These are phyloP conservation scores for Cepaea nemoralis DNA, from an alignment of 1,140 invertebrate genomes.

Conservation along the genomic window DNA sequence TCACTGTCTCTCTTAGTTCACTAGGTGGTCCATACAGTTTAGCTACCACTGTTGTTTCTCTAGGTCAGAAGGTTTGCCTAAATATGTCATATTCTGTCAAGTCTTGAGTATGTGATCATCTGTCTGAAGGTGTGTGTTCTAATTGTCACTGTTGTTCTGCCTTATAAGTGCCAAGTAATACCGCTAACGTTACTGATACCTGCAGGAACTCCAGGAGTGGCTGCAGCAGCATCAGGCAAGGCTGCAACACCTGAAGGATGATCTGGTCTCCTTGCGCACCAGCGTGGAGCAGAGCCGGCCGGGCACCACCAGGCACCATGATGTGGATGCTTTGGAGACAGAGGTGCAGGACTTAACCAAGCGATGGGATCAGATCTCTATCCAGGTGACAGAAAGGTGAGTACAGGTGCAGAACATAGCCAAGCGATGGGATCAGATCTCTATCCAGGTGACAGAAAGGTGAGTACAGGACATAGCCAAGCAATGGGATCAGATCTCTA, in stretches of 20 bases:
- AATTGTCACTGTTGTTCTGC: no score
- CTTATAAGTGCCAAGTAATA: no score
- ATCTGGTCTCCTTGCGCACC: slow-evolving; percentile 86
- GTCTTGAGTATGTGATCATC: no score
- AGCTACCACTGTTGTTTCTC: no score
- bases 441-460: slow-evolving; percentile 90
- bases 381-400: slow-evolving; percentile 89
- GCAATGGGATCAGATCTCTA: slow-evolving; percentile 91
- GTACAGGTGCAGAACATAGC: slow-evolving; percentile 78
- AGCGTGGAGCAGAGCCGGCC: slow-evolving; percentile 87
- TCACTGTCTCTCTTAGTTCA: no score
- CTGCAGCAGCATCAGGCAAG: slow-evolving; percentile 74
- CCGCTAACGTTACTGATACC: no score
- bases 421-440: slow-evolving; percentile 90
- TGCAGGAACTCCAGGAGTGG: slow-evolving; percentile 77
- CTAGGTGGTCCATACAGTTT: no score
- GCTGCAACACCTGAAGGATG: slow-evolving; percentile 90
- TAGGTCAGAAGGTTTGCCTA: no score
- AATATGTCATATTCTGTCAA: no score
- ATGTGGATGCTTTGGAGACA: slow-evolving; percentile 91
- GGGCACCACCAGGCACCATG: slow-evolving; percentile 78
- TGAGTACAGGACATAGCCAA: slow-evolving; percentile 81
- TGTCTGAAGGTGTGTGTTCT: no score
- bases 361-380: slow-evolving; percentile 91
- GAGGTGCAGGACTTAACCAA: slow-evolving; percentile 89